Conservation (phyloP, 64 coral and sea anemone species). For the Actinia equina region DNA sequence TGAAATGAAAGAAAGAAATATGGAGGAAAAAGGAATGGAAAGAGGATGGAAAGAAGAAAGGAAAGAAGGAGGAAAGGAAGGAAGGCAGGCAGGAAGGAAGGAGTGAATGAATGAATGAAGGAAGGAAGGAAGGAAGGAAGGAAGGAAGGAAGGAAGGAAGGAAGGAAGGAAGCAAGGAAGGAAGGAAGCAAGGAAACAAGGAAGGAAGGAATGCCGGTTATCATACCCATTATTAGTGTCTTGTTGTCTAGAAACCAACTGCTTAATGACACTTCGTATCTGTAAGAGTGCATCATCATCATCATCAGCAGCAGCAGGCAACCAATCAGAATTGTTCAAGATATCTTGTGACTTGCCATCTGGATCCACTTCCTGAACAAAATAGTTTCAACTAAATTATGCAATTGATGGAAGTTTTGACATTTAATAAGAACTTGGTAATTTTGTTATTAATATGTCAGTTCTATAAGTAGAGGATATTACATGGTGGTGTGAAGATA, state of each 20-base stretch:
- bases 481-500: too few species aligned
- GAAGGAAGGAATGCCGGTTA: background rate
- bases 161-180: too few species aligned
- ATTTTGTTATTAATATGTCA: too few species aligned
- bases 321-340: background rate
- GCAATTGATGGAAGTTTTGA: too few species aligned
- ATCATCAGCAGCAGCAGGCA: background rate
- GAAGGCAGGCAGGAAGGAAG: too few species aligned
- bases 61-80: too few species aligned
- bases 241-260: background rate
- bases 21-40: background rate
- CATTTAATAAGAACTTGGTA: too few species aligned
- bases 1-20: background rate
- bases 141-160: too few species aligned
- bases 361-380: background rate
- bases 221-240: background rate
- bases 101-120: too few species aligned
- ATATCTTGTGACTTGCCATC: background rate
- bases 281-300: background rate
- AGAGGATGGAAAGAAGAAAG: background rate
- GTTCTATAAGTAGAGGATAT: too few species aligned
- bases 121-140: too few species aligned
- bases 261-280: background rate
- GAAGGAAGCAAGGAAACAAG: too few species aligned
- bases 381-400: background rate